These are phyloP conservation scores for Hippocampus kuda DNA, from an alignment of 2,797 vertebrate genomes.

Conservation along the genomic window DNA sequence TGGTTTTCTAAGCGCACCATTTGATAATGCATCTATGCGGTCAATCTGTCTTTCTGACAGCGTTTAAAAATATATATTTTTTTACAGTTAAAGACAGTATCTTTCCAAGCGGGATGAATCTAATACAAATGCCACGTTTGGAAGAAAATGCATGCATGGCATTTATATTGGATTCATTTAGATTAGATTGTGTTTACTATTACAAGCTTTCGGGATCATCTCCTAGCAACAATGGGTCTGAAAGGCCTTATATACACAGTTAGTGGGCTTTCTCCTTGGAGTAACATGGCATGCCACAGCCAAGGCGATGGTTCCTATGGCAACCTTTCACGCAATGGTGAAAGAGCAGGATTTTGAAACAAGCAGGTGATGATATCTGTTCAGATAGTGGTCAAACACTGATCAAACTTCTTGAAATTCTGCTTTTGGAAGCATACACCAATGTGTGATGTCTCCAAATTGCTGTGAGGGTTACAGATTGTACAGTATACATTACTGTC, in stretches of 20 bases:
- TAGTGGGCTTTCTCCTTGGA: constrained; percentile 45
- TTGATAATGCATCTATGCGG: no score
- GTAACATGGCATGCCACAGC: constrained; percentile 39
- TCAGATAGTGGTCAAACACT: constrained; percentile 27
- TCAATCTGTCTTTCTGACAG: no score
- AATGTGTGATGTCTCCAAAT: background rate
- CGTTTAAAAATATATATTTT: no score
- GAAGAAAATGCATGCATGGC: constrained; percentile 20
- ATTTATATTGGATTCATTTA: no score
- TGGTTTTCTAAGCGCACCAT: background rate
- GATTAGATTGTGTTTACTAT: constrained; percentile 38
- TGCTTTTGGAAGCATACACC: background rate
- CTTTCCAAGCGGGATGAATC: background rate
- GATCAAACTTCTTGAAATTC: constrained; percentile 16
- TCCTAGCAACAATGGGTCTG: constrained; percentile 60
- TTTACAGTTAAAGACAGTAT: background rate
- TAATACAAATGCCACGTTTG: constrained; percentile 29
- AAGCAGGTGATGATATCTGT: constrained; percentile 32
- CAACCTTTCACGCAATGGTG: constrained; percentile 50
- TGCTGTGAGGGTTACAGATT: background rate
- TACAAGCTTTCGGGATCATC: constrained; percentile 49
- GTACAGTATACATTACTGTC: constrained; percentile 7
- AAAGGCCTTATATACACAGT: constrained; percentile 51
- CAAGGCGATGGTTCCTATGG: constrained; percentile 51
- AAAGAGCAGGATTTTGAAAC: constrained; percentile 34